Conservation (phyloP, 2,888 invertebrate genomes). For the Amorpha juglandis region DNA sequence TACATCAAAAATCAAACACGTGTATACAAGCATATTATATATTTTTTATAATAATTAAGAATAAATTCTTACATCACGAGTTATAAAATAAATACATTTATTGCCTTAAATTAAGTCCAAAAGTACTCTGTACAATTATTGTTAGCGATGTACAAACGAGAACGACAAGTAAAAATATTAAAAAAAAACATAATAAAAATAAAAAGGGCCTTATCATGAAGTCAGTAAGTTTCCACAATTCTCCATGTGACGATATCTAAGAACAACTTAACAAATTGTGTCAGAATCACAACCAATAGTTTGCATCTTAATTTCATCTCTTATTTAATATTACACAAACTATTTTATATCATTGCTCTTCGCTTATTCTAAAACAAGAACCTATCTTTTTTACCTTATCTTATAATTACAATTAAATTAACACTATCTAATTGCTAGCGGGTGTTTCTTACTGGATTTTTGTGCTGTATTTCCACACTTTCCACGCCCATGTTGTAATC, state of each 20-base stretch:
- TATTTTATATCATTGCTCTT: conserved; percentile 84
- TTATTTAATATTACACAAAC: conserved; percentile 82
- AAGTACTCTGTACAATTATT: conserved; percentile 84
- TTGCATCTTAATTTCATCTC: conserved; percentile 83
- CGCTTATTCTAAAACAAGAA: conserved; percentile 83
- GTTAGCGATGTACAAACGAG: conserved; percentile 84
- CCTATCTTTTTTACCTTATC: conserved; percentile 79
- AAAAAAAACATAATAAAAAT: conserved; percentile 66
- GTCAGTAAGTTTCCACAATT: conserved; percentile 70
- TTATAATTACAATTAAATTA: conserved; percentile 82
- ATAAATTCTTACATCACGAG: conserved; percentile 85
- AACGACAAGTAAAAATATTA: conserved; percentile 78
- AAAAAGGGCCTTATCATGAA: conserved; percentile 74
- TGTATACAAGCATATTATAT: conserved; percentile 83
- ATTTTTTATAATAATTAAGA: conserved; percentile 84
- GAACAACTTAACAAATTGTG: conserved; percentile 84
- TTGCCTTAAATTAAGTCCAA: conserved; percentile 85
- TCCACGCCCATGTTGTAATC: conserved; percentile 62
- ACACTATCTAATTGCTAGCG: conserved; percentile 81
- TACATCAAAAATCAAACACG: conserved; percentile 66
- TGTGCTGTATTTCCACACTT: conserved; percentile 64
- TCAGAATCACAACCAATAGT: conserved; percentile 84
- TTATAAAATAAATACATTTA: conserved; percentile 85
- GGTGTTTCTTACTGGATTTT: conserved; percentile 77
- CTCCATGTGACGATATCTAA: conserved; percentile 72